Conservation (phyloP, 1,140 invertebrate genomes). For the Hermetia illucens region DNA sequence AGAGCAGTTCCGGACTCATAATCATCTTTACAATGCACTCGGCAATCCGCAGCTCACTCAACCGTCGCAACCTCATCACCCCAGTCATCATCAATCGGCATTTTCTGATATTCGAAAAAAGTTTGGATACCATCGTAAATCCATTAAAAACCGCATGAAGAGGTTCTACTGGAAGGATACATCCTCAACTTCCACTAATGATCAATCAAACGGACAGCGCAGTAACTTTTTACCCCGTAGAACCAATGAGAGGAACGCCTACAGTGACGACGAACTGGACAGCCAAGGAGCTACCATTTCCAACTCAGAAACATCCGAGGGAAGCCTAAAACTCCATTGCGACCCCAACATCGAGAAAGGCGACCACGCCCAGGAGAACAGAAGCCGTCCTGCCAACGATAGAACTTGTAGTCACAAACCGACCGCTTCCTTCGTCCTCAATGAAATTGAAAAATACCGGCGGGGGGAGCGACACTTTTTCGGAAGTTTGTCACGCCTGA, state of each 20-base stretch:
- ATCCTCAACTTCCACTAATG: background rate
- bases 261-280: background rate
- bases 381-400: no score
- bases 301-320: background rate
- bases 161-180: background rate
- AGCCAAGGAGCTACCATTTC: background rate
- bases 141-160: slow-evolving; percentile 6
- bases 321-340: background rate
- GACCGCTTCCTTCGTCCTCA: background rate
- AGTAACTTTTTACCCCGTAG: no score
- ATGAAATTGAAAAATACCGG: slow-evolving; percentile 2
- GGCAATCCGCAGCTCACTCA: no score
- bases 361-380: no score
- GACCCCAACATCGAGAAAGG: background rate
- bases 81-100: slow-evolving; percentile 1
- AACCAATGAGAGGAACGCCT: background rate
- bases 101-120: slow-evolving; percentile 6
- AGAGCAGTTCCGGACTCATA: background rate
- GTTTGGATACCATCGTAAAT: slow-evolving; percentile 8
- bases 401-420: no score
- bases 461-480: background rate
- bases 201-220: no score
- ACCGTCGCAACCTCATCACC: no score
- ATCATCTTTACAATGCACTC: no score
- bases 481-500: background rate